Base-by-base conservation (phyloP, 2,888 invertebrate species). In the Pherbina coryleti region DNA sequence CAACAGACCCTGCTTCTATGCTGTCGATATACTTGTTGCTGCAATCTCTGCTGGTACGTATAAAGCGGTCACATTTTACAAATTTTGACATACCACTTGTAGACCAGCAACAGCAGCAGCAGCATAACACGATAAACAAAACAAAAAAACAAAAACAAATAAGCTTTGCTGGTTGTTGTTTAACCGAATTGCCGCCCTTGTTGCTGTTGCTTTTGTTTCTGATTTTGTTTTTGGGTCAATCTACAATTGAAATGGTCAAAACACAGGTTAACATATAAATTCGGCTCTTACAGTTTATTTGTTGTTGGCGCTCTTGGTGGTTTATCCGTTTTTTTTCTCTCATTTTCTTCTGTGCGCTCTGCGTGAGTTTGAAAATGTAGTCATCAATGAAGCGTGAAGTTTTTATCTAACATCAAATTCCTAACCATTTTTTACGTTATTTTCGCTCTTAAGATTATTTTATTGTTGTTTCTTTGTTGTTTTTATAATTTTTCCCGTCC, bases 381-480 rank as follows among this genome's bases (percentile, higher is more conserved):
- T 44, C 67, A 44, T 67, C 22, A 67, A 67, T 67, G 67, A 67
- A 67, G 67, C 67, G 19, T 67, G 22, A 67, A 44, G 19, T 67
- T 22, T 67, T 44, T 25, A 22, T 34, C 11, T 19, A 44, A 67
- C 67, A 67, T 49, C 14, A 44, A 67, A 67, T 67, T 49, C 49
- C 67, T 37, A 19, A 7, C 5, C 11, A 11, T n/a, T 44, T 9
- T 37, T 37, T 22, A 37, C 22, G 14, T 67, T 19, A 37, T 37
- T 67, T 37, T 34, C n/a, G 19, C n/a, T 66, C 9, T 66, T n/a
- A n/a, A 22, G 9, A 14, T 44, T 67, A n/a, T 34, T 67, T 44
- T 5, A 34, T 22, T 9, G 19, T 9, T 55, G 17, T 55, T 17
- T n/a, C 19, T 55, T 55, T 19, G 19, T 55, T 11, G 11, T 25